A percentile compares a stretch with the other conserved stretches of the same genome.
Conservation (phyloP, 2,113 vertebrate genomes). For the Bostrychus sinensis region DNA sequence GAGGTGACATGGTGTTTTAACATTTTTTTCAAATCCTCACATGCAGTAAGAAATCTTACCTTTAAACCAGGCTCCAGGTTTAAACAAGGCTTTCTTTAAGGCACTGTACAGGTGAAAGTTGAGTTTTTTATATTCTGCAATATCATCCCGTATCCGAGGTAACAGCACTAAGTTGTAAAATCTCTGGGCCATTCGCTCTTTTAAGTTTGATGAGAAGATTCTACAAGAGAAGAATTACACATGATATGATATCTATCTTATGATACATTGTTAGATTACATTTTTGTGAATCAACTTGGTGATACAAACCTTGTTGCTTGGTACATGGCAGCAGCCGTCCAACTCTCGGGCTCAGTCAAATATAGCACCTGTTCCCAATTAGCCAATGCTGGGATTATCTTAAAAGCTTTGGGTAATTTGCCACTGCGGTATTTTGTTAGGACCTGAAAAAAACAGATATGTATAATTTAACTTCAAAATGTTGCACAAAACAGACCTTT, state of each 20-base stretch:
- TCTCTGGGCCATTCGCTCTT: slow-evolving; percentile 95
- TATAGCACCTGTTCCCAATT: slow-evolving; percentile 99
- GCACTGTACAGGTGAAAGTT: slow-evolving; percentile 98
- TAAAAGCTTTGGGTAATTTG: slow-evolving; percentile 96
- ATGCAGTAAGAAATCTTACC: slow-evolving; percentile 74
- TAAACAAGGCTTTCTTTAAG: slow-evolving; percentile 96
- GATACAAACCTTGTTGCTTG: slow-evolving; percentile 90
- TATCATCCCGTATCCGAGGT: slow-evolving; percentile 90
- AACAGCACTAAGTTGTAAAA: slow-evolving; percentile 96
- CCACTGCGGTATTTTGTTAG: slow-evolving; percentile 93
- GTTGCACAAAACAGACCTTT: not conserved
- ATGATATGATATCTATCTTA: not conserved
- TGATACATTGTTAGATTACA: not conserved
- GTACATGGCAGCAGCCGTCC: slow-evolving; percentile 97
- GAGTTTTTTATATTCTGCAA: slow-evolving; percentile 92
- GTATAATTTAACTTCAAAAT: not conserved
- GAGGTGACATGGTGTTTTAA: no score
- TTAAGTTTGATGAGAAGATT: slow-evolving; percentile 96
- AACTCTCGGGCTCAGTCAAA: slow-evolving; percentile 91
- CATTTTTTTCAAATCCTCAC: not conserved
- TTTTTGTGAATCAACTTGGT: not conserved
- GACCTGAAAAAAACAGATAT: slow-evolving; percentile 77
- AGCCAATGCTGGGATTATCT: slow-evolving; percentile 93
- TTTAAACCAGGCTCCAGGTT: slow-evolving; percentile 98
- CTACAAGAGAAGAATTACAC: slow-evolving; percentile 67